Percentiles rank a stretch among this genome's conserved stretches.
Evolutionary conservation across 2,113 vertebrate species (phyloP).

Genomic region (Menidia beryllina): DNA sequence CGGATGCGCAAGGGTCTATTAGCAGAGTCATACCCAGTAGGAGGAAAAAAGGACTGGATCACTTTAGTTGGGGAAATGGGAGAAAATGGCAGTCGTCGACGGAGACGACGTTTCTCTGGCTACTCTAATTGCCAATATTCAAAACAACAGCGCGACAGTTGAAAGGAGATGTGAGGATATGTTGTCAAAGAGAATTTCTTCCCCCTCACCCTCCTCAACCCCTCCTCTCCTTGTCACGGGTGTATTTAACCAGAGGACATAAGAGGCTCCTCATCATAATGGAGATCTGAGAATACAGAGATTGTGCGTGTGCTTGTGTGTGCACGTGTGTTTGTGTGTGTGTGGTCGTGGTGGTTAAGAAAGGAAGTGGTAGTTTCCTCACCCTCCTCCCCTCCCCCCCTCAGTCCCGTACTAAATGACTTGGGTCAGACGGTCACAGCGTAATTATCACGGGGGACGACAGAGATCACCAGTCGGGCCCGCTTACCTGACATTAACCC

Average conservation of each 20-base stretch:
- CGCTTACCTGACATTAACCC: constrained; percentile 82
- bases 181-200: constrained; percentile 32
- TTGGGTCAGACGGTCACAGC: constrained; percentile 78
- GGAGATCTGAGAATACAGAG: constrained; percentile 62
- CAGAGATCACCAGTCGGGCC: constrained; percentile 62
- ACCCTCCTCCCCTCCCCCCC: not conserved
- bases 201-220: constrained; percentile 7
- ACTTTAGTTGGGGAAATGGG: constrained; percentile 69
- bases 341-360: constrained; percentile 42
- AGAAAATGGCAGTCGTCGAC: constrained; percentile 47
- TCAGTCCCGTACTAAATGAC: constrained; percentile 65
- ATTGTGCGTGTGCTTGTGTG: constrained; percentile 37
- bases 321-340: no score
- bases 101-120: constrained; percentile 54
- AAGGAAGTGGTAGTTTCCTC: constrained; percentile 67
- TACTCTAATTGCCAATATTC: constrained; percentile 70
- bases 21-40: constrained; percentile 64
- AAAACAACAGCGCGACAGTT: constrained; percentile 56
- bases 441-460: constrained; percentile 75
- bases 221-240: constrained; percentile 49
- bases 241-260: constrained; percentile 71
- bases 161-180: constrained; percentile 50
- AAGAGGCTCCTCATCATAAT: constrained; percentile 71
- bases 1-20: constrained; percentile 79
- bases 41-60: constrained; percentile 60